Percentiles rank a stretch among this genome's conserved stretches.
phyloP scores from a whole-genome alignment of 2,113 vertebrate genomes.

The Upupa epops region DNA sequence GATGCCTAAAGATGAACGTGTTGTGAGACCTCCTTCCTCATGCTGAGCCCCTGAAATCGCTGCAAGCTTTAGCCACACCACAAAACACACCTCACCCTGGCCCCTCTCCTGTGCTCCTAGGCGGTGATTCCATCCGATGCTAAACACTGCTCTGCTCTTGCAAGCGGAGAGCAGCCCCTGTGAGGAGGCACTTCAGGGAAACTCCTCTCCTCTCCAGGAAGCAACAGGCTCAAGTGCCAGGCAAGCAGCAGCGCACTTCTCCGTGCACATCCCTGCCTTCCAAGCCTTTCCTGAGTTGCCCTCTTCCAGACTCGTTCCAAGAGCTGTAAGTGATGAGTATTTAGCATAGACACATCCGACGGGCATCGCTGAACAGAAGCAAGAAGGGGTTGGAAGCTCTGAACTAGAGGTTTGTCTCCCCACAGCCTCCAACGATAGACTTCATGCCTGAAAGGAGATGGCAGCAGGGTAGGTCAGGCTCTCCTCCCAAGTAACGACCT shows the following conservation, averaged over 20 bases:
- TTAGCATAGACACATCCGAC: neutral
- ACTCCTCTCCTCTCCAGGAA: neutral
- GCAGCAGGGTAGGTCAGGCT: neutral
- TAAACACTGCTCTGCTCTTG: neutral
- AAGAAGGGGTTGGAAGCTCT: neutral
- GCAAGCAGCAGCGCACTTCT: neutral
- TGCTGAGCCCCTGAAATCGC: neutral
- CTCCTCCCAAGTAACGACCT: neutral
- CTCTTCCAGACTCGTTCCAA: neutral
- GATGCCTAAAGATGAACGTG: neutral
- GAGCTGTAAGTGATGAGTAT: rapidly evolving
- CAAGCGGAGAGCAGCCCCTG: neutral
- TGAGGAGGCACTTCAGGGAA: neutral
- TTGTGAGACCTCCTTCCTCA: neutral
- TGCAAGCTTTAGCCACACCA: neutral
- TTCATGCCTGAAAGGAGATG: neutral
- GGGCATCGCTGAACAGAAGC: neutral
- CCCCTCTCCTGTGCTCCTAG: neutral
- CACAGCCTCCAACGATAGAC: neutral
- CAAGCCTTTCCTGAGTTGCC: rapidly evolving
- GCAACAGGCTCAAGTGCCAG: rapidly evolving
- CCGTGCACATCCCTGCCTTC: neutral
- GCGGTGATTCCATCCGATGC: neutral
- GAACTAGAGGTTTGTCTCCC: neutral
- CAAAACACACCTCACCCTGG: neutral